A percentile compares a stretch with the other conserved stretches of the same genome.
phyloP scores from a whole-genome alignment of 2,888 invertebrate species.

The Lasioglossum malachurum region DNA sequence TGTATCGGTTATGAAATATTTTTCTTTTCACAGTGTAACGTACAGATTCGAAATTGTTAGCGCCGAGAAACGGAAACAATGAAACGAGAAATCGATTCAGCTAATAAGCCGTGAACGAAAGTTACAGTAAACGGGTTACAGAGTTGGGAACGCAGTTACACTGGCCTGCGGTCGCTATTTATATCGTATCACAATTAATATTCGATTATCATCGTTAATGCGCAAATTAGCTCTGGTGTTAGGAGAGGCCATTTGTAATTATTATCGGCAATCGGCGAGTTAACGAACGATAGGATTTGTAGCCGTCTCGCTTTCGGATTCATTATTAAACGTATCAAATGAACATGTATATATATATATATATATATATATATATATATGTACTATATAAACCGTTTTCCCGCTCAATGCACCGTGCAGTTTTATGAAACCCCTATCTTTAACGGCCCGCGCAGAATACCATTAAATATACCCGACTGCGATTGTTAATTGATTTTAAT shows the following conservation, averaged over 20 bases:
- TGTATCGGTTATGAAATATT: not conserved
- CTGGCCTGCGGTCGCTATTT: not conserved
- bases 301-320: conserved; percentile 13
- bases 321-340: conserved; percentile 31
- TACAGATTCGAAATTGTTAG: not conserved
- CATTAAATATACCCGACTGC: conserved; percentile 26
- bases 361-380: no score
- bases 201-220: conserved; percentile 20
- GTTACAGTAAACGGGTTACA: not conserved
- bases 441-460: not conserved
- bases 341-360: not conserved
- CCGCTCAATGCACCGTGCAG: not conserved
- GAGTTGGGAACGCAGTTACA: not conserved
- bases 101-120: not conserved
- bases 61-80: not conserved
- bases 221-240: conserved; percentile 22
- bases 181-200: conserved; percentile 30
- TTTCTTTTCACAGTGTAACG: not conserved
- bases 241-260: conserved; percentile 33
- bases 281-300: conserved; percentile 3
- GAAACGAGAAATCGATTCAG: not conserved
- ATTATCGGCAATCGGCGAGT: not conserved
- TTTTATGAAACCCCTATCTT: not conserved
- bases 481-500: conserved; percentile 19
- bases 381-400: conserved; percentile 1